These are phyloP conservation scores for Drepana falcataria DNA, from an alignment of 2,888 invertebrate genomes.

Conservation along the genomic window DNA sequence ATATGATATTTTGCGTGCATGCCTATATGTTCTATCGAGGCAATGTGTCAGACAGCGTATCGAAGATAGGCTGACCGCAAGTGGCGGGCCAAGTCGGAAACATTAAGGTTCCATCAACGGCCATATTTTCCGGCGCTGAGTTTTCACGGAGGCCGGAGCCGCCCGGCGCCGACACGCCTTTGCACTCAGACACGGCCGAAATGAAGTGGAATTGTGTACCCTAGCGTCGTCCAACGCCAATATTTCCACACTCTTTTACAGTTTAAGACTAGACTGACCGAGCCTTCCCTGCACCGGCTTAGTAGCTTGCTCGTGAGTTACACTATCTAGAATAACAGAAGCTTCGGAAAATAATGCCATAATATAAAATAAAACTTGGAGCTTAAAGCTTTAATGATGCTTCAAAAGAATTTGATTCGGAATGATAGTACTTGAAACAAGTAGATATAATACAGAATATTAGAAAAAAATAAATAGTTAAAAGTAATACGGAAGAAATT, in stretches of 20 bases:
- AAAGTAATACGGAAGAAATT: constrained; percentile 16
- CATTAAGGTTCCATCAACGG: constrained; percentile 74
- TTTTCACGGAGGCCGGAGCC: constrained; percentile 63
- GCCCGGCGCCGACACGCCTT: constrained; percentile 71
- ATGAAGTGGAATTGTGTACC: constrained; percentile 65
- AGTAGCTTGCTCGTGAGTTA: neutral
- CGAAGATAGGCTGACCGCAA: constrained; percentile 63
- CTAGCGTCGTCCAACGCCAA: constrained; percentile 47
- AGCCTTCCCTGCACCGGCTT: constrained; percentile 11
- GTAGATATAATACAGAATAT: too few relatives aligned
- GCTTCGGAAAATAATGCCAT: neutral
- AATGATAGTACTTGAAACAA: too few relatives aligned
- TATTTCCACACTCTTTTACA: constrained; percentile 56
- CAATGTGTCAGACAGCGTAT: constrained; percentile 45
- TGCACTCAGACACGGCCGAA: constrained; percentile 68
- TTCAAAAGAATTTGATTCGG: too few relatives aligned
- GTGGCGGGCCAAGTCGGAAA: constrained; percentile 67
- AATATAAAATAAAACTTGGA: too few relatives aligned
- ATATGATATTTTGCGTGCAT: constrained; percentile 16
- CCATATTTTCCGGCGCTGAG: constrained; percentile 71
- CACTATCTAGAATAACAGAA: neutral
- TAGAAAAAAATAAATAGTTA: neutral
- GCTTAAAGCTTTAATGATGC: too few relatives aligned
- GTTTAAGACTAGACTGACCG: constrained; percentile 36
- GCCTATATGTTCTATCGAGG: constrained; percentile 41